Evolutionary conservation across 1,140 invertebrate genomes (phyloP).

Genomic region (Penaeus indicus): DNA sequence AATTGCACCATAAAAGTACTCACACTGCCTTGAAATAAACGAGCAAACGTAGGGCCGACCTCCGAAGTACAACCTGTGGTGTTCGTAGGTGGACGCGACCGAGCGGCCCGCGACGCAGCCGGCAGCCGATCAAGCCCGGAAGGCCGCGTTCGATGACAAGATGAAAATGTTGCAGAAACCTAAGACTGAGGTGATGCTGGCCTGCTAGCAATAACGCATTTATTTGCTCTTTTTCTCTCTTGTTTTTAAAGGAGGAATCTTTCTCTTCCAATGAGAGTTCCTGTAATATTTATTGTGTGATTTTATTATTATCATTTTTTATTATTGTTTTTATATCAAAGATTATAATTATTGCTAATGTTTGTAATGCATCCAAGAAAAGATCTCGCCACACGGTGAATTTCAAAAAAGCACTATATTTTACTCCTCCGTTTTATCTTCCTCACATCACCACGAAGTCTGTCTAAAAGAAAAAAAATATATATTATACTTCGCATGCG

Average conservation of each 20-base stretch:
- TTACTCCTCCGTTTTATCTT: too few relatives aligned
- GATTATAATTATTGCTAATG: too few relatives aligned
- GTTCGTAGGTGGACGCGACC: conserved; percentile 42
- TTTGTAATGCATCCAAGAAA: too few relatives aligned
- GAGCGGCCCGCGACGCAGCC: conserved; percentile 16
- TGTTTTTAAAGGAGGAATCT: not conserved
- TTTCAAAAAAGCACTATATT: too few relatives aligned
- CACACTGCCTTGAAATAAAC: not conserved
- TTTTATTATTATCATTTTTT: conserved; percentile 12
- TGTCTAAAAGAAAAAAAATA: too few relatives aligned
- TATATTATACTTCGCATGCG: too few relatives aligned
- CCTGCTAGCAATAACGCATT: not conserved
- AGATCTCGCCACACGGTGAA: too few relatives aligned
- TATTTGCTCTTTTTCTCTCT: conserved; percentile 20
- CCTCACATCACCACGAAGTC: too few relatives aligned
- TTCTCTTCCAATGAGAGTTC: not conserved
- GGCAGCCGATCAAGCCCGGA: conserved; percentile 39
- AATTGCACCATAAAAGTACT: not conserved
- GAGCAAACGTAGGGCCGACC: not conserved
- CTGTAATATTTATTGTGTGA: not conserved
- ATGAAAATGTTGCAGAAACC: conserved; percentile 55
- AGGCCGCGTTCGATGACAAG: conserved; percentile 53
- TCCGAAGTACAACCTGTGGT: conserved; percentile 26
- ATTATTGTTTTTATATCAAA: too few relatives aligned
- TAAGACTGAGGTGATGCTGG: conserved; percentile 49